These are phyloP conservation scores for Drosophila diplacantha DNA, from an alignment of 2,888 invertebrate genomes.

Conservation along the genomic window DNA sequence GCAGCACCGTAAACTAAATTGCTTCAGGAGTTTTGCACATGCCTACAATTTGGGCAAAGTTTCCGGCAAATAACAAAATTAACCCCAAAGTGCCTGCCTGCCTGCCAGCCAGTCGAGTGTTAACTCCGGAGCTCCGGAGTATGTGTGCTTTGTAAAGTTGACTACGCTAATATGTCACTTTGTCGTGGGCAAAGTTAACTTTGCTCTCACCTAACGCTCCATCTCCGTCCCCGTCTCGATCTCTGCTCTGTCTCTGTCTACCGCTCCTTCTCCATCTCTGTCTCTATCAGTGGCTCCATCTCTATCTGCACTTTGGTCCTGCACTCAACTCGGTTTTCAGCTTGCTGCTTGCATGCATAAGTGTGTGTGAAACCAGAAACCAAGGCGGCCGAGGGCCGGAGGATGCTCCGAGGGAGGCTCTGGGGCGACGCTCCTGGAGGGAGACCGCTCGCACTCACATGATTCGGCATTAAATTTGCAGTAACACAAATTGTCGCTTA, in stretches of 20 bases:
- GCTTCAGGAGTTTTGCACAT: slow-evolving; percentile 32
- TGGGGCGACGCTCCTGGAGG: slow-evolving; percentile 6
- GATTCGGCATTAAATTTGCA: slow-evolving; percentile 71
- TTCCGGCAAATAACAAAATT: slow-evolving; percentile 59
- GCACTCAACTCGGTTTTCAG: slow-evolving; percentile 61
- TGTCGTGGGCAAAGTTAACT: slow-evolving; percentile 72
- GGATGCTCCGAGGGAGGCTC: neutral
- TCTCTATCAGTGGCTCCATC: neutral
- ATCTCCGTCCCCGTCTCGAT: neutral
- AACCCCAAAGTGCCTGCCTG: slow-evolving; percentile 58
- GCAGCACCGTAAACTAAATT: slow-evolving; percentile 24
- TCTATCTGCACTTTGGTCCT: slow-evolving; percentile 55
- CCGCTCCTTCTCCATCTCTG: neutral
- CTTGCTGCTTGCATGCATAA: slow-evolving; percentile 61
- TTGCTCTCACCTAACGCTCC: slow-evolving; percentile 39
- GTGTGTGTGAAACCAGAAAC: slow-evolving; percentile 71
- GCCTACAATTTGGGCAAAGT: slow-evolving; percentile 50
- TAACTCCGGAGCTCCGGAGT: slow-evolving; percentile 31
- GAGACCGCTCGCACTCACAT: slow-evolving; percentile 41
- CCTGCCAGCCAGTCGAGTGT: slow-evolving; percentile 47
- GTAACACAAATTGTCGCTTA: slow-evolving; percentile 73
- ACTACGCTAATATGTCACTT: slow-evolving; percentile 71
- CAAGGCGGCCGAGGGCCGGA: slow-evolving; percentile 40
- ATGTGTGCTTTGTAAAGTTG: slow-evolving; percentile 60
- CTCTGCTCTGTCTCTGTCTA: neutral